A percentile compares a stretch with the other conserved stretches of the same genome.
phyloP scores from a whole-genome alignment of 2,113 vertebrate genomes.

The Podarcis muralis region DNA sequence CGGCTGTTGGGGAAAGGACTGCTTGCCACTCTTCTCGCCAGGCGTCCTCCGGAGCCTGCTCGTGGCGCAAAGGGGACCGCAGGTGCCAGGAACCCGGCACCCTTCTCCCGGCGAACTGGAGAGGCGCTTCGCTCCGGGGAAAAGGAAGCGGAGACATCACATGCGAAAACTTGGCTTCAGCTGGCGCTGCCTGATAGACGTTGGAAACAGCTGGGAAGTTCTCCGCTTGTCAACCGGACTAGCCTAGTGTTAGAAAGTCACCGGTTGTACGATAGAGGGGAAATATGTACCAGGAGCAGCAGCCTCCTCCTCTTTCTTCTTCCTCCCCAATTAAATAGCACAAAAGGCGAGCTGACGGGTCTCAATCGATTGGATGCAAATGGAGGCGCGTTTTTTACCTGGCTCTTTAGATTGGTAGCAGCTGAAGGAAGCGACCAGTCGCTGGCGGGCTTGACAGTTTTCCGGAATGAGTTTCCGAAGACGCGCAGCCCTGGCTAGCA shows the following conservation, averaged over 20 bases:
- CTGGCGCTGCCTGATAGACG: constrained; percentile 35
- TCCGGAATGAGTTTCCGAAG: constrained; percentile 42
- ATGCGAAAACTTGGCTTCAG: neutral
- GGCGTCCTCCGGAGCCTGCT: constrained; percentile 46
- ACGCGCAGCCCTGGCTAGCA: constrained; percentile 9
- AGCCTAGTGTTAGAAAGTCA: neutral
- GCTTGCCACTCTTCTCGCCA: constrained; percentile 52
- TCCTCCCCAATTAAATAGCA: neutral
- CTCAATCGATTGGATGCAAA: constrained; percentile 39
- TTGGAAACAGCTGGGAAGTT: constrained; percentile 36
- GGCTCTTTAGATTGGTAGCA: constrained; percentile 45
- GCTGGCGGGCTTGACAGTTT: constrained; percentile 34
- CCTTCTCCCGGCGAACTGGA: constrained; percentile 41
- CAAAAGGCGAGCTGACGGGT: neutral
- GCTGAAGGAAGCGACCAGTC: constrained; percentile 49
- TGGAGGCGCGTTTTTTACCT: constrained; percentile 28
- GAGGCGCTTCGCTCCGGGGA: constrained; percentile 16
- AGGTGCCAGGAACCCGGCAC: constrained; percentile 65
- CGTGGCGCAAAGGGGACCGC: constrained; percentile 59
- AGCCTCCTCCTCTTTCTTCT: neutral
- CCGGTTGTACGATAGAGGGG: neutral
- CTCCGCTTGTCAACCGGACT: neutral
- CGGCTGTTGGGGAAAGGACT: constrained; percentile 53
- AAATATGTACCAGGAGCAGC: neutral
- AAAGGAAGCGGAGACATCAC: constrained; percentile 19